phyloP scores from a whole-genome alignment of 2,797 vertebrate genomes.

The Aphelocoma californica region DNA sequence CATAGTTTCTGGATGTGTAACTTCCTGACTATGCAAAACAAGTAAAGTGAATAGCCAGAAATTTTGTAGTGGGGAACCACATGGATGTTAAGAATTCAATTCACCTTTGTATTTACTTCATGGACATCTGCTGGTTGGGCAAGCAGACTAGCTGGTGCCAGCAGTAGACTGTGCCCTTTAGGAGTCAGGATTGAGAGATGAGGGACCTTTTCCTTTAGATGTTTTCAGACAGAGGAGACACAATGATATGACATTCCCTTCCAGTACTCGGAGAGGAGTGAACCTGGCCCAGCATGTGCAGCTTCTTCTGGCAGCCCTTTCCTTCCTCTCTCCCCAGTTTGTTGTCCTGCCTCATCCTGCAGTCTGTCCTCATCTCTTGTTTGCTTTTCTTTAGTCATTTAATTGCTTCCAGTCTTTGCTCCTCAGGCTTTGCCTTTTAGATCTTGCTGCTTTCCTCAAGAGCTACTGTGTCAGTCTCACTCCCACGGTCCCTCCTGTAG shows the following conservation, averaged over 20 bases:
- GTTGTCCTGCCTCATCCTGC: background rate
- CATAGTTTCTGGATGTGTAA: background rate
- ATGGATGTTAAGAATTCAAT: background rate
- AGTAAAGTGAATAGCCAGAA: background rate
- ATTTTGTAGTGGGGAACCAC: background rate
- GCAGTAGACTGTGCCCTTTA: background rate
- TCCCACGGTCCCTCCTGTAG: background rate
- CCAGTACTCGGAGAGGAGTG: background rate
- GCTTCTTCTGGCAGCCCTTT: background rate
- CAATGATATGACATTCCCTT: background rate
- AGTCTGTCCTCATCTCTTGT: background rate
- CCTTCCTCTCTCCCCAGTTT: background rate
- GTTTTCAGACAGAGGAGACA: background rate
- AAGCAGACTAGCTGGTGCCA: background rate
- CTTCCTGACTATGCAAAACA: background rate
- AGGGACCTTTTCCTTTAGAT: background rate
- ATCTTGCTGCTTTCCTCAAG: background rate
- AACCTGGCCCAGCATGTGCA: accelerated
- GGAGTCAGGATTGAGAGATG: background rate
- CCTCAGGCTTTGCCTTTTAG: background rate
- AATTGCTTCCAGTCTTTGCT: background rate
- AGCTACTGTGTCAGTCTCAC: background rate
- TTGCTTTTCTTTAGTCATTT: background rate
- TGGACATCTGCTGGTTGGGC: background rate
- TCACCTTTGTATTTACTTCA: background rate